Evolutionary conservation across 2,113 vertebrate genomes (phyloP).

Genomic region (Heliornis fulica): DNA sequence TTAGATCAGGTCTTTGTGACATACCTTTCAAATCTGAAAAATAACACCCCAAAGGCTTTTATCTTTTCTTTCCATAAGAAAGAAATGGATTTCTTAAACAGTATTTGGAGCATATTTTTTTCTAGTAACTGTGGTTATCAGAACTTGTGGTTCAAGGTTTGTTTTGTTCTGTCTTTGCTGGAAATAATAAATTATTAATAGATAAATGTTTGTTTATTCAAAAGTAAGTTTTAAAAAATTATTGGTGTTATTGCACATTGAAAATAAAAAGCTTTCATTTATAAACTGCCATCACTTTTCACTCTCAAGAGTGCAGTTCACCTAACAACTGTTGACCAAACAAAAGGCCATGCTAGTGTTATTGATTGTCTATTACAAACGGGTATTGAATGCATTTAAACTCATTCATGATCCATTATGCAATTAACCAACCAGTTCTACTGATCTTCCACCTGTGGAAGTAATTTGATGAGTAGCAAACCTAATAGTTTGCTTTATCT

Average conservation of each 20-base stretch:
- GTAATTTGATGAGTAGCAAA: neutral
- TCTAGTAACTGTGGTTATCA: neutral
- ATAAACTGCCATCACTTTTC: neutral
- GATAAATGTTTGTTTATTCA: neutral
- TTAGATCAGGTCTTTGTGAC: neutral
- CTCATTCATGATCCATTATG: neutral
- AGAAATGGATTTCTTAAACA: neutral
- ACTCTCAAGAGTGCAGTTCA: neutral
- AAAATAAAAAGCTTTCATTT: neutral
- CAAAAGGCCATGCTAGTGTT: neutral
- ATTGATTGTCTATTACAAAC: neutral
- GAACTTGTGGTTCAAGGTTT: neutral
- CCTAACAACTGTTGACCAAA: neutral
- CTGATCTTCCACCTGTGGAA: neutral
- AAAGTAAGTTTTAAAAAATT: neutral
- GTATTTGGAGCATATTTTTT: neutral
- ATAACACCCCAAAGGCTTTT: neutral
- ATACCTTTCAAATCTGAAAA: neutral
- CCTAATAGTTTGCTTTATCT: neutral
- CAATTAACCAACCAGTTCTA: neutral
- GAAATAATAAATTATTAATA: neutral
- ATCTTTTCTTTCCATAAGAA: neutral
- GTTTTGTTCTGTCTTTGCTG: neutral
- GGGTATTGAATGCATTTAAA: neutral
- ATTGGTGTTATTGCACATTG: neutral